phyloP scores from a whole-genome alignment of 2,113 vertebrate species.

The Xerus inauris region DNA sequence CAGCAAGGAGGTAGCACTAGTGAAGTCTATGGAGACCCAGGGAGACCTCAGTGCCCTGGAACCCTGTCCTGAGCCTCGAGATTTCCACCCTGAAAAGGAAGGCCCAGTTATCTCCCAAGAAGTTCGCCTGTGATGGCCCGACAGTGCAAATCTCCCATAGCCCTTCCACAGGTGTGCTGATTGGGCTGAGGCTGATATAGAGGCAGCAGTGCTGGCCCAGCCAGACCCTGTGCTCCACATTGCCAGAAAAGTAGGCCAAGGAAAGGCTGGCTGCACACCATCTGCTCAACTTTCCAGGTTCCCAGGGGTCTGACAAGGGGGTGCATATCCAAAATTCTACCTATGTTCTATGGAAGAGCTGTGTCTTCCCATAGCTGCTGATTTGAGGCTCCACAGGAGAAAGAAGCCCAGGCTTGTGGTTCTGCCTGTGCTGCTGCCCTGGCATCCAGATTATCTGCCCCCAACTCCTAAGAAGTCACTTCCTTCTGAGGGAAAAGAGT shows the following conservation, averaged over 20 bases:
- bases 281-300: conserved; percentile 73
- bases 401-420: not conserved
- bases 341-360: fast-evolving
- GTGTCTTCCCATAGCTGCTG: fast-evolving
- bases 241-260: conserved; percentile 86
- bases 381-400: not conserved
- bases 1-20: fast-evolving
- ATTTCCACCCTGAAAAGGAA: not conserved
- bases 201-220: conserved; percentile 86
- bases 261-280: conserved; percentile 83
- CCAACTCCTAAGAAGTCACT: not conserved
- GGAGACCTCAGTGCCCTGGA: fast-evolving
- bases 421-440: too few species aligned
- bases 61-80: fast-evolving
- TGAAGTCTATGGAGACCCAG: not conserved
- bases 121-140: fast-evolving
- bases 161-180: not conserved
- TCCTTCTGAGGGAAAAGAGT: too few species aligned
- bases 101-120: not conserved
- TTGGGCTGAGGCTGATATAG: not conserved
- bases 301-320: conserved; percentile 82
- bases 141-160: not conserved
- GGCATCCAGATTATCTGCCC: too few species aligned
- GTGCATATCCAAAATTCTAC: conserved; percentile 55
- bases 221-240: conserved; percentile 86